These are phyloP conservation scores for Cantharis flavilabris DNA, from an alignment of 2,888 invertebrate species.

Conservation along the genomic window DNA sequence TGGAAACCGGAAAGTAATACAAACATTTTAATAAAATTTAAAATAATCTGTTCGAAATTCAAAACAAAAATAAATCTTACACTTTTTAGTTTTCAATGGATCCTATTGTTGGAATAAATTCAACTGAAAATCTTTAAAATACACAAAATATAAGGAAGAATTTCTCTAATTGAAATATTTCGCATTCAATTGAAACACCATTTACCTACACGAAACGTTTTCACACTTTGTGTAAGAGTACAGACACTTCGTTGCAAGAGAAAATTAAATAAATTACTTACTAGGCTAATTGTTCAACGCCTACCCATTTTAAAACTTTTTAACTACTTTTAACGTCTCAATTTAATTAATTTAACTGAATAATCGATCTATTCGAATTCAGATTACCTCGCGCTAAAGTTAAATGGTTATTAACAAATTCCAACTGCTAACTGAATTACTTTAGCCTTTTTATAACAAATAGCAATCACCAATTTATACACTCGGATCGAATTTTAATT, in stretches of 20 bases:
- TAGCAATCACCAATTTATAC: not conserved
- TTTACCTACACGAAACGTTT: constrained; percentile 1
- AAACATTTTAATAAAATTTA: not conserved
- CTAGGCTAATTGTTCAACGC: not conserved
- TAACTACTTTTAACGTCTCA: not conserved
- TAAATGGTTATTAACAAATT: not conserved
- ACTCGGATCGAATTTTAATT: no score
- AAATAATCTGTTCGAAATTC: not conserved
- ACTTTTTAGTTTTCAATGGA: not conserved
- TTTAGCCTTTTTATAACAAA: not conserved
- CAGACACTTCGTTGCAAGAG: not conserved
- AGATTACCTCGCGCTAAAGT: not conserved
- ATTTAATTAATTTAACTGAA: not conserved
- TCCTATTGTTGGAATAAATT: not conserved
- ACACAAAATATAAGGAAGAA: not conserved
- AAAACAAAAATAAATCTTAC: not conserved
- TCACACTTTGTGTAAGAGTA: not conserved
- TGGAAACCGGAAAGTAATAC: not conserved
- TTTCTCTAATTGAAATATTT: constrained; percentile 12
- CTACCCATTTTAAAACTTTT: not conserved
- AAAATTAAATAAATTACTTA: constrained; percentile 10
- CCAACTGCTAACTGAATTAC: not conserved
- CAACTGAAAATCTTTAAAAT: not conserved
- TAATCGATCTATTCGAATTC: not conserved
- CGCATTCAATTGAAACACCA: not conserved